Conservation (phyloP, 2,797 vertebrate genomes). For the Microctenopoma lineatum region DNA sequence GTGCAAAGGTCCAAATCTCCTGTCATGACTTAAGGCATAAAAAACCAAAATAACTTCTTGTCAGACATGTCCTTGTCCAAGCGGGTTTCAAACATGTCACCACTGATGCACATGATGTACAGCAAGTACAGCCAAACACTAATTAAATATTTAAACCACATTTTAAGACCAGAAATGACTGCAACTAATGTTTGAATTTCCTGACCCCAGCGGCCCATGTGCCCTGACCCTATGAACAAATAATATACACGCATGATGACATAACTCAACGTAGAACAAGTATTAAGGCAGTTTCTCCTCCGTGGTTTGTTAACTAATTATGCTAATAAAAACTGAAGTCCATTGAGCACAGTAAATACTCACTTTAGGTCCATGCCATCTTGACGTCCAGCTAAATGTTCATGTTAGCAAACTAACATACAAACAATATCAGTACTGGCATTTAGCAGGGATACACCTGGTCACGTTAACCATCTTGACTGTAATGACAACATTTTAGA, state of each 20-base stretch:
- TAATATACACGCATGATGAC: neutral
- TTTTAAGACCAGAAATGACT: neutral
- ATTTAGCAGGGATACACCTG: neutral
- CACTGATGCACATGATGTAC: neutral
- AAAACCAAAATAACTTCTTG: neutral
- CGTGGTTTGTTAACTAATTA: neutral
- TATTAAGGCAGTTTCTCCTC: neutral
- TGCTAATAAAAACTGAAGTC: too few species aligned
- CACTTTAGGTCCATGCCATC: too few species aligned
- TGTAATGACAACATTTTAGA: neutral
- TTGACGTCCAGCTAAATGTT: too few species aligned
- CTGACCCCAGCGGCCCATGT: neutral
- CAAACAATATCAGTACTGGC: too few species aligned
- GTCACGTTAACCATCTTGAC: neutral
- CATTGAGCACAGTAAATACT: too few species aligned
- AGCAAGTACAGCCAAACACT: neutral
- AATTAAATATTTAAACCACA: neutral
- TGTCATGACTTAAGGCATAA: neutral
- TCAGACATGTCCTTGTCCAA: neutral
- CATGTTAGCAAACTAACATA: too few species aligned
- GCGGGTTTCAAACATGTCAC: neutral
- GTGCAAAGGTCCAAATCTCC: neutral
- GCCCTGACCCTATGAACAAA: neutral
- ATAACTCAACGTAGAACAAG: neutral
- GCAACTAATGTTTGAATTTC: neutral